phyloP scores from a whole-genome alignment of 2,113 vertebrate genomes.

The Tursiops truncatus region DNA sequence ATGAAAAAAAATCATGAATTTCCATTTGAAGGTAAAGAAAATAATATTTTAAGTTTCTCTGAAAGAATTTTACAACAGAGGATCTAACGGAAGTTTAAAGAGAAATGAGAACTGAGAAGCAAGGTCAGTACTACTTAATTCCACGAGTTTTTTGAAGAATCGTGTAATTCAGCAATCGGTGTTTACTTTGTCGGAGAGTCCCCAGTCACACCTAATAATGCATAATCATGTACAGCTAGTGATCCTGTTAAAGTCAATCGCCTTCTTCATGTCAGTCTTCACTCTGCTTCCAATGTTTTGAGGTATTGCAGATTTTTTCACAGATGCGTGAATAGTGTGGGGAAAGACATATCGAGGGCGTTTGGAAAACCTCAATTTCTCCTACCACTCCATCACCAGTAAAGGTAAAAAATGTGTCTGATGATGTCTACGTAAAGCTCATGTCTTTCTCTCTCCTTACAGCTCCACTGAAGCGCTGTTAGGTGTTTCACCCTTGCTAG shows the following conservation, averaged over 20 bases:
- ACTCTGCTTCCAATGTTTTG: neutral
- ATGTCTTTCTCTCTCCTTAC: neutral
- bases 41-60: neutral
- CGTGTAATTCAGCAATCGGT: rapidly evolving
- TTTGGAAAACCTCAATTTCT: neutral
- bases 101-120: neutral
- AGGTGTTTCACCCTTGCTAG: neutral
- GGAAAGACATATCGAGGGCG: neutral
- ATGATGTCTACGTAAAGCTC: neutral
- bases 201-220: neutral
- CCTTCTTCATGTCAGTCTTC: neutral
- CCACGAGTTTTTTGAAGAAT: neutral
- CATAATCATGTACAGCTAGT: rapidly evolving
- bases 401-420: neutral
- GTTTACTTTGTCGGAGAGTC: rapidly evolving
- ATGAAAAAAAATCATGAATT: neutral
- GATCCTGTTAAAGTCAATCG: neutral
- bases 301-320: neutral
- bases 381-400: neutral
- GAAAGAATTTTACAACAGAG: neutral
- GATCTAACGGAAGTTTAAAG: neutral
- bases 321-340: rapidly evolving
- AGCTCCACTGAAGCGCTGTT: too few relatives aligned
- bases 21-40: neutral
- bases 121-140: neutral